These are phyloP conservation scores for Megalopta genalis DNA, from an alignment of 1,140 invertebrate genomes.

Conservation along the genomic window DNA sequence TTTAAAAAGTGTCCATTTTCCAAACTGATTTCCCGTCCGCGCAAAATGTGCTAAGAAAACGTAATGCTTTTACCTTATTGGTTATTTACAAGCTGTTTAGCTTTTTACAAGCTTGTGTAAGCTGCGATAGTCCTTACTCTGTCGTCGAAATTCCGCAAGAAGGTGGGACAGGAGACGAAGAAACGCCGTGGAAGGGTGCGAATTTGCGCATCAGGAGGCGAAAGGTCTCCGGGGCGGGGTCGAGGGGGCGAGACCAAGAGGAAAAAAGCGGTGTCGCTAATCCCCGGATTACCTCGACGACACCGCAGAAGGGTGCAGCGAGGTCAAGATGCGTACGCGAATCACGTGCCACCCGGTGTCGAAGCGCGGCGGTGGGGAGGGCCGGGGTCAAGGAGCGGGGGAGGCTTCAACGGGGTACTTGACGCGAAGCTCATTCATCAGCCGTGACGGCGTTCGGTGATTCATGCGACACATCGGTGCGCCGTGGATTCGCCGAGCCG, in stretches of 20 bases:
- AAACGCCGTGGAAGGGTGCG: neutral
- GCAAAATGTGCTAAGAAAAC: no score
- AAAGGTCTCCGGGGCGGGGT: neutral
- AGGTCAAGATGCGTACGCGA: conserved; percentile 40
- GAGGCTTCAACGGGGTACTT: conserved; percentile 35
- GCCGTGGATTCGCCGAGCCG: no score
- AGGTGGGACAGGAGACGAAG: no score
- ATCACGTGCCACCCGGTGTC: neutral
- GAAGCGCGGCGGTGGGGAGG: neutral
- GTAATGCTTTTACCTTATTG: no score
- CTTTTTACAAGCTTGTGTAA: no score
- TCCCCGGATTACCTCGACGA: conserved; percentile 1
- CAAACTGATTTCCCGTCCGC: no score
- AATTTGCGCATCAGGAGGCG: neutral
- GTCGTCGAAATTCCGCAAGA: no score
- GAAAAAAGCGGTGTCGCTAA: conserved; percentile 6
- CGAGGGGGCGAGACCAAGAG: neutral
- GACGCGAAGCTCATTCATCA: conserved; percentile 61
- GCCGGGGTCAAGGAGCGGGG: conserved; percentile 42
- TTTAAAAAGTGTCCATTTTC: no score
- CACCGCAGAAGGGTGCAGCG: neutral
- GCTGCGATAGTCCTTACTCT: no score
- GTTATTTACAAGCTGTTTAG: no score
- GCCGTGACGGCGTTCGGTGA: conserved; percentile 49
- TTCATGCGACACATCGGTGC: conserved; percentile 42